phyloP scores from a whole-genome alignment of 2,888 invertebrate species.

The Eupithecia exiguata region DNA sequence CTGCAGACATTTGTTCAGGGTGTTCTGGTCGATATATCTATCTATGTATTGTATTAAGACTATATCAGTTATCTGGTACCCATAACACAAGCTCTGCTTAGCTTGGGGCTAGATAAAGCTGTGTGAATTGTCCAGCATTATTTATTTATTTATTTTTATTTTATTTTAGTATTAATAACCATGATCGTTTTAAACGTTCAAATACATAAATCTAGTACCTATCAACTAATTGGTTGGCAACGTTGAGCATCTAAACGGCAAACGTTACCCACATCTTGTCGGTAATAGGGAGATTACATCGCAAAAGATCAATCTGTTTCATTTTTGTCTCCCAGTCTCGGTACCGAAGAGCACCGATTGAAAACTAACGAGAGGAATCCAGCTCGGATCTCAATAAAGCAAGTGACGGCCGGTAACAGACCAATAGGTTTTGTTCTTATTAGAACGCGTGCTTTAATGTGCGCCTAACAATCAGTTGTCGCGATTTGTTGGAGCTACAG shows the following conservation, averaged over 20 bases:
- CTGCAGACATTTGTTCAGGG: too few relatives aligned
- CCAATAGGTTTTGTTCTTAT: conserved; percentile 58
- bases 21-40: too few relatives aligned
- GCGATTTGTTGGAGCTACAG: conserved; percentile 56
- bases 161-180: too few relatives aligned
- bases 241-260: background rate
- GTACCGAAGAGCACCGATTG: conserved; percentile 32
- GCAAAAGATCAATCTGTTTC: conserved; percentile 14
- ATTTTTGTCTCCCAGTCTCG: conserved; percentile 30
- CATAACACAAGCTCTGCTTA: too few relatives aligned
- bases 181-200: background rate
- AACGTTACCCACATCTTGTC: background rate
- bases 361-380: conserved; percentile 37
- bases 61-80: too few relatives aligned
- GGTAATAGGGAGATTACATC: background rate
- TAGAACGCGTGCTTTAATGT: conserved; percentile 62
- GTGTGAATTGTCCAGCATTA: too few relatives aligned
- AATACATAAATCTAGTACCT: background rate
- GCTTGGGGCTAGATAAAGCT: too few relatives aligned
- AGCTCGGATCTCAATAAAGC: conserved; percentile 51
- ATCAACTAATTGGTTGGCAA: background rate
- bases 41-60: too few relatives aligned
- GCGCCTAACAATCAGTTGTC: conserved; percentile 66
- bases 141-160: too few relatives aligned
- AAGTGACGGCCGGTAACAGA: conserved; percentile 50